These are phyloP conservation scores for Netelia melanura DNA, from an alignment of 2,888 invertebrate genomes.

Conservation along the genomic window DNA sequence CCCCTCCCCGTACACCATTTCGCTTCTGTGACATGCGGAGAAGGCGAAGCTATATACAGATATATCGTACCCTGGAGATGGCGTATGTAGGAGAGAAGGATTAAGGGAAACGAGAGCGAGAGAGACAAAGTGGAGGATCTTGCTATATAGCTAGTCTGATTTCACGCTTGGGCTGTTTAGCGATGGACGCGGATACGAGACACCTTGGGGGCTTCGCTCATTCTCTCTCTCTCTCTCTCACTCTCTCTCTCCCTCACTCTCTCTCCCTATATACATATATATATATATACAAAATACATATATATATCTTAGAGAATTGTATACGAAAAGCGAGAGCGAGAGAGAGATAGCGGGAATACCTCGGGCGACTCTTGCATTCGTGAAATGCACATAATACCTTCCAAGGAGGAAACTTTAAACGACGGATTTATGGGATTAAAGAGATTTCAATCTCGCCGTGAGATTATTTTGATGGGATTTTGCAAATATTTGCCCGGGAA, in stretches of 20 bases:
- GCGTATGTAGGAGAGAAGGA: slow-evolving; percentile 36
- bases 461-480: background rate
- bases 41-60: slow-evolving; percentile 50
- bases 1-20: slow-evolving; percentile 1
- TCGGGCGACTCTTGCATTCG: slow-evolving; percentile 56
- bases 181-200: slow-evolving; percentile 82
- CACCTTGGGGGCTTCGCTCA: slow-evolving; percentile 74
- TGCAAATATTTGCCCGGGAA: background rate
- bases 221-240: background rate
- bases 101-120: slow-evolving; percentile 44
- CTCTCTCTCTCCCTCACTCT: slow-evolving; percentile 31
- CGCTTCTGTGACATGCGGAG: slow-evolving; percentile 25
- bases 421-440: slow-evolving; percentile 48
- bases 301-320: slow-evolving; percentile 34
- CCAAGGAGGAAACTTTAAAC: slow-evolving; percentile 36
- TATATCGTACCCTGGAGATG: slow-evolving; percentile 28
- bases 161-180: slow-evolving; percentile 83
- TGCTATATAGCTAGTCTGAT: slow-evolving; percentile 78
- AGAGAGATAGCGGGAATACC: slow-evolving; percentile 46
- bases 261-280: background rate
- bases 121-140: slow-evolving; percentile 62
- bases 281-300: slow-evolving; percentile 68
- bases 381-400: slow-evolving; percentile 51
- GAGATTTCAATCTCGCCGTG: background rate
- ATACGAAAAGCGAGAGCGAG: slow-evolving; percentile 27